A percentile compares a stretch with the other conserved stretches of the same genome.
Evolutionary conservation across 2,888 invertebrate genomes (phyloP).

Genomic region (Cabera pusaria): DNA sequence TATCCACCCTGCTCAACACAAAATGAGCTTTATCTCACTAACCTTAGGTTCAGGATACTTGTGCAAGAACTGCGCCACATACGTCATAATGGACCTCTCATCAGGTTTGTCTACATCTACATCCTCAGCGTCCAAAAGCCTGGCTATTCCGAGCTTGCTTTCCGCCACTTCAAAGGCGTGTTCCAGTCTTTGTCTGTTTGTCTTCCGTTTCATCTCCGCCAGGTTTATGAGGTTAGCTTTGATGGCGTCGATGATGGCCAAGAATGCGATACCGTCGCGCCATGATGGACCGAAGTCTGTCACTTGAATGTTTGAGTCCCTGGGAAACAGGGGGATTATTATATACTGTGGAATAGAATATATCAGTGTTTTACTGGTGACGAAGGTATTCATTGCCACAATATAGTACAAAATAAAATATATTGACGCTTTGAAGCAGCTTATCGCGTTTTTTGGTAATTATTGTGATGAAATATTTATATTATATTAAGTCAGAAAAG

Average conservation of each 20-base stretch:
- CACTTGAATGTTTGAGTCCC: conserved; percentile 93
- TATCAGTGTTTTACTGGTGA: too few relatives aligned
- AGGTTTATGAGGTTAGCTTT: conserved; percentile 96
- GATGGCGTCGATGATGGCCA: conserved; percentile 97
- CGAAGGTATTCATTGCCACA: too few relatives aligned
- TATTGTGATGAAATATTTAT: too few relatives aligned
- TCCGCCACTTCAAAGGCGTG: conserved; percentile 97
- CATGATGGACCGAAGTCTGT: conserved; percentile 97
- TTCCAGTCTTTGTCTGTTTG: conserved; percentile 93
- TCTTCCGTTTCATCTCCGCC: conserved; percentile 88
- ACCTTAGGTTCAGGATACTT: conserved; percentile 95
- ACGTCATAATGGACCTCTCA: conserved; percentile 99
- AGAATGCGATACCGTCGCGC: conserved; percentile 97
- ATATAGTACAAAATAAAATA: too few relatives aligned
- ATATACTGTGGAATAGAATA: too few relatives aligned
- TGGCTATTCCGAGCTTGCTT: conserved; percentile 94
- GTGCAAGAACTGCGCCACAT: conserved; percentile 98
- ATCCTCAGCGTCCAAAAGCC: conserved; percentile 96
- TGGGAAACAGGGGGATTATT: conserved; percentile 55
- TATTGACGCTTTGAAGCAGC: too few relatives aligned
- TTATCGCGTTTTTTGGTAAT: too few relatives aligned
- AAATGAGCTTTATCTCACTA: conserved; percentile 19
- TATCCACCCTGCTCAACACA: too few relatives aligned
- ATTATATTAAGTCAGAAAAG: too few relatives aligned
- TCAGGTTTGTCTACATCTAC: conserved; percentile 98